phyloP scores from a whole-genome alignment of 2,888 invertebrate genomes.

The Aspidiotus destructor region DNA sequence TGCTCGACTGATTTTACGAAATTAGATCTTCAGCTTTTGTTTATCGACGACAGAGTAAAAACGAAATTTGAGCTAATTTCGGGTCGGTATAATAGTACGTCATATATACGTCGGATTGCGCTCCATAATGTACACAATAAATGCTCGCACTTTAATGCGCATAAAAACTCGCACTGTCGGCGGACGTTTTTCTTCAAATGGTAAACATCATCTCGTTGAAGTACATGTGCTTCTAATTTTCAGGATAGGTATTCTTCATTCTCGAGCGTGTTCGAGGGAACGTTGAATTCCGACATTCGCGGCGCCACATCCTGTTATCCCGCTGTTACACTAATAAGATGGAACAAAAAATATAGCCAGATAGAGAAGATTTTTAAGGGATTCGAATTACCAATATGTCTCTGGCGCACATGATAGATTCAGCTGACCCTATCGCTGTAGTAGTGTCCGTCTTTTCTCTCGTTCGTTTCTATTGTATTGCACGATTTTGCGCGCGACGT shows the following conservation, averaged over 20 bases:
- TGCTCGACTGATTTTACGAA: too few relatives aligned
- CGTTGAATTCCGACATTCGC: constrained; percentile 20
- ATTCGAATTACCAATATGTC: too few relatives aligned
- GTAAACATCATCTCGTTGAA: constrained; percentile 9
- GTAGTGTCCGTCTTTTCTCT: background rate
- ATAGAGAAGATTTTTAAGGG: too few relatives aligned
- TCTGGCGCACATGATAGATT: too few relatives aligned
- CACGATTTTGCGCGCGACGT: background rate
- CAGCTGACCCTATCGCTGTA: background rate
- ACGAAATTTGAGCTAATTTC: too few relatives aligned
- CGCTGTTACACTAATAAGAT: constrained; percentile 29
- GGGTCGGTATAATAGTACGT: too few relatives aligned
- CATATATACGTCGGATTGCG: too few relatives aligned
- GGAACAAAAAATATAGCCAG: constrained; percentile 8
- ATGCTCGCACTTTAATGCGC: too few relatives aligned
- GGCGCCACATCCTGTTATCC: constrained; percentile 23
- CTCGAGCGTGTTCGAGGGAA: constrained; percentile 11
- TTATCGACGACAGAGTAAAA: too few relatives aligned
- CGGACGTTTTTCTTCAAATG: background rate
- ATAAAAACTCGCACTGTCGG: background rate
- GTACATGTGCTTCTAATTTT: constrained; percentile 14
- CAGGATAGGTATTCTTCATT: constrained; percentile 15
- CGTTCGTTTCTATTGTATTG: background rate
- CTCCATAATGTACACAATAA: too few relatives aligned
- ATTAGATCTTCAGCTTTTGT: too few relatives aligned